Evolutionary conservation across 2,888 invertebrate species (phyloP).

Genomic region (Empis livida): DNA sequence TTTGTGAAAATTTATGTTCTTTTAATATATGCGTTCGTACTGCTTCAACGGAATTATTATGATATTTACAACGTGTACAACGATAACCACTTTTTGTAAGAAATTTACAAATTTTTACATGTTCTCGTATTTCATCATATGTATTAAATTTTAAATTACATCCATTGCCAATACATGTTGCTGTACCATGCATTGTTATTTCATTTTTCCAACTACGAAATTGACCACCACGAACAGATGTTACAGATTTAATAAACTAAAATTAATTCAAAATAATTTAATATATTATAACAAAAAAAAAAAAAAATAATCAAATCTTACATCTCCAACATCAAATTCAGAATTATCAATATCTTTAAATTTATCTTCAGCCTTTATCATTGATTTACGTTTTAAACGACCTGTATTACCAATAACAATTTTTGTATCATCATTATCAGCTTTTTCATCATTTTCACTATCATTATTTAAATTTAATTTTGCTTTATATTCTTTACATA

Average conservation of each 20-base stretch:
- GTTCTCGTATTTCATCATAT: slow-evolving; percentile 21
- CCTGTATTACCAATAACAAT: slow-evolving; percentile 20
- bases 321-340: slow-evolving; percentile 7
- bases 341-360: slow-evolving; percentile 19
- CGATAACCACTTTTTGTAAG: slow-evolving; percentile 20
- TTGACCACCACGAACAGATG: background rate
- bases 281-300: background rate
- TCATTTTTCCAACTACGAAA: slow-evolving; percentile 14
- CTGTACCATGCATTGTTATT: slow-evolving; percentile 17
- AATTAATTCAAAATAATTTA: background rate
- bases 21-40: slow-evolving; percentile 13
- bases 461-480: background rate
- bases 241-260: slow-evolving; percentile 8
- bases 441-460: background rate
- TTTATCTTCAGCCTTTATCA: slow-evolving; percentile 28
- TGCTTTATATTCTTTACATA: slow-evolving; percentile 12
- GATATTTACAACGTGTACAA: slow-evolving; percentile 18
- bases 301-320: slow-evolving; percentile 2
- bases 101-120: slow-evolving; percentile 23
- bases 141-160: slow-evolving; percentile 25
- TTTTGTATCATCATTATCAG: background rate
- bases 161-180: slow-evolving; percentile 24
- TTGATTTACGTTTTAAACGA: slow-evolving; percentile 25
- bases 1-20: slow-evolving; percentile 5
- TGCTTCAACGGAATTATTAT: slow-evolving; percentile 9